These are phyloP conservation scores for Microctenopoma steveboyesi DNA, from an alignment of 2,797 vertebrate species.

Conservation along the genomic window DNA sequence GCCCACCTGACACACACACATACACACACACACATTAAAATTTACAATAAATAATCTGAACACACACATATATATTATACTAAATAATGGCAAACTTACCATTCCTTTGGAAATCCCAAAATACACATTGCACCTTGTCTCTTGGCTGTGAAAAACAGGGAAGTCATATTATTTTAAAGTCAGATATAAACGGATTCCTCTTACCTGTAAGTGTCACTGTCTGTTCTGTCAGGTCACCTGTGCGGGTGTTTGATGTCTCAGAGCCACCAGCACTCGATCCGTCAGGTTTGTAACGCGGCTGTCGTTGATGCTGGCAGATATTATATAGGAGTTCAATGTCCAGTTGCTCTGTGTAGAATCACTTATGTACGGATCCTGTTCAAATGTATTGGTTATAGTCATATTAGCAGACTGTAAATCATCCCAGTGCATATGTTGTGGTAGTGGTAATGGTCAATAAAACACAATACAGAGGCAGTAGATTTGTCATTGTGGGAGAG, in stretches of 20 bases:
- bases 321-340: slow-evolving; percentile 84
- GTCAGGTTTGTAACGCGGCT: slow-evolving; percentile 78
- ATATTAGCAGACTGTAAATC: neutral
- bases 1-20: slow-evolving; percentile 80
- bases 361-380: slow-evolving; percentile 73
- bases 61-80: slow-evolving; percentile 5
- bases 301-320: slow-evolving; percentile 88
- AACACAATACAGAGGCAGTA: neutral
- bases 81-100: slow-evolving; percentile 73
- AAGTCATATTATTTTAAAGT: neutral
- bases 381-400: neutral
- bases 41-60: slow-evolving; percentile 2
- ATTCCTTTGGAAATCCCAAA: slow-evolving; percentile 89
- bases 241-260: slow-evolving; percentile 79
- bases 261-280: slow-evolving; percentile 83
- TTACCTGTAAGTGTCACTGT: accelerated
- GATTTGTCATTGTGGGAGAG: neutral
- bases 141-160: slow-evolving; percentile 67
- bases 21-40: slow-evolving; percentile 30
- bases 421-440: neutral
- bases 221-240: slow-evolving; percentile 47
- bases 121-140: slow-evolving; percentile 81
- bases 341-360: slow-evolving; percentile 26
- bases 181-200: neutral
- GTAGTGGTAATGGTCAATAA: neutral